Base-by-base conservation (phyloP, 2,888 invertebrate genomes). In the Gari tellinella region DNA sequence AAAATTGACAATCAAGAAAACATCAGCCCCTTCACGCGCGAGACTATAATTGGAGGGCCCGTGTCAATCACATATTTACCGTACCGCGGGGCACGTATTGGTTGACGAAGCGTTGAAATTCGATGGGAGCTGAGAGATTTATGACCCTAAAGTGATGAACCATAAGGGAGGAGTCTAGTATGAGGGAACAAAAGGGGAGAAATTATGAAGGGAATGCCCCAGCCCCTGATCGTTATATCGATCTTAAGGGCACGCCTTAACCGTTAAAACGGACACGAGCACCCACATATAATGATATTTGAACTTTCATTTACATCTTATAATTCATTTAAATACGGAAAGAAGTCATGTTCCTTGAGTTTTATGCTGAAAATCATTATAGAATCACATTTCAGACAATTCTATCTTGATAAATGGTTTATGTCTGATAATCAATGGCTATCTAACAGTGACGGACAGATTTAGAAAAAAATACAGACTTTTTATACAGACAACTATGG, bases 41-140 rank as follows among this genome's bases (percentile, higher is more conserved):
- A 58, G 58, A 64, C 46, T 53, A 70, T 55, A 53, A 60, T 70
- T 53, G 21, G 41, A 60, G 40, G 43, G 45, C 64, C 46, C 60
- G 53, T 51, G 75, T 65, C 69, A 57, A 26, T 73, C 80, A 46
- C 80, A 74, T 81, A 75, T 77, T 83, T 83, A 80, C 67, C 81
- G 73, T 81, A 83, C 80, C 73, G 78, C 67, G 69, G 56, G 64
- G 56, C 64, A 64, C 78, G 53, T 68, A 40, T 49, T 45, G 63
- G 53, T 64, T 49, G 67, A 56, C 60, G 23, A 61, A 58, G 70
- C 75, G 63, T 58, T 45, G 56, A 62, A 43, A 53, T 48, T 62
- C 49, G 57, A 66, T 58, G 62, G 62, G 58, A 23, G 65, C 48
- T 61, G 57, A 31, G 56, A 61, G 74, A 75, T 75, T 69, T 75